Conservation (phyloP, 2,888 invertebrate species). For the Cantharis rustica region DNA sequence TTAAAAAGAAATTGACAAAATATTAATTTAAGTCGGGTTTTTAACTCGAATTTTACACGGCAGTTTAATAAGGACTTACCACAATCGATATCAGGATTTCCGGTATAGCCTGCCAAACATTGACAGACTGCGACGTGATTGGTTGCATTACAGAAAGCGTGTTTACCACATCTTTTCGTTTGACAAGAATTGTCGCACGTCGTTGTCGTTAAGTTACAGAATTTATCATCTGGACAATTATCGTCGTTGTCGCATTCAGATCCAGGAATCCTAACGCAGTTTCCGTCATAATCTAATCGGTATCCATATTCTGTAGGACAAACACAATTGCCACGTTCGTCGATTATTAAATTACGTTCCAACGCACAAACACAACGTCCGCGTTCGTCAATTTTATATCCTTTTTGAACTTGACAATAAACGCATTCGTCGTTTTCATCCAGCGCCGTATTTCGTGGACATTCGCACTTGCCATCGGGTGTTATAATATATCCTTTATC, state of each 20-base stretch:
- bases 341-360: conserved; percentile 76
- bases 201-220: conserved; percentile 71
- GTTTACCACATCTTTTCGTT: conserved; percentile 73
- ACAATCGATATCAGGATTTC: conserved; percentile 77
- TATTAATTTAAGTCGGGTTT: too few relatives aligned
- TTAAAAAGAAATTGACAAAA: too few relatives aligned
- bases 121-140: conserved; percentile 78
- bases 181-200: conserved; percentile 82
- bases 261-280: conserved; percentile 62
- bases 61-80: conserved; percentile 57
- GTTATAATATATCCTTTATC: conserved; percentile 72
- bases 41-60: too few relatives aligned
- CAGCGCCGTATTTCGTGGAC: conserved; percentile 77
- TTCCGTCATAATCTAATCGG: conserved; percentile 63
- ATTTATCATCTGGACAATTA: conserved; percentile 77
- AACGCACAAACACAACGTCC: conserved; percentile 84
- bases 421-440: conserved; percentile 79
- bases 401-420: conserved; percentile 72
- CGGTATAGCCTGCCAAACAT: conserved; percentile 76
- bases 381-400: conserved; percentile 74
- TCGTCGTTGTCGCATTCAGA: conserved; percentile 70
- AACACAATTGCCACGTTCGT: conserved; percentile 77
- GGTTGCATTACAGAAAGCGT: conserved; percentile 78
- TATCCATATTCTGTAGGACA: conserved; percentile 74
- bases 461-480: conserved; percentile 71